Evolutionary conservation across 2,113 vertebrate species (phyloP).

Genomic region (Cepphus grylle): DNA sequence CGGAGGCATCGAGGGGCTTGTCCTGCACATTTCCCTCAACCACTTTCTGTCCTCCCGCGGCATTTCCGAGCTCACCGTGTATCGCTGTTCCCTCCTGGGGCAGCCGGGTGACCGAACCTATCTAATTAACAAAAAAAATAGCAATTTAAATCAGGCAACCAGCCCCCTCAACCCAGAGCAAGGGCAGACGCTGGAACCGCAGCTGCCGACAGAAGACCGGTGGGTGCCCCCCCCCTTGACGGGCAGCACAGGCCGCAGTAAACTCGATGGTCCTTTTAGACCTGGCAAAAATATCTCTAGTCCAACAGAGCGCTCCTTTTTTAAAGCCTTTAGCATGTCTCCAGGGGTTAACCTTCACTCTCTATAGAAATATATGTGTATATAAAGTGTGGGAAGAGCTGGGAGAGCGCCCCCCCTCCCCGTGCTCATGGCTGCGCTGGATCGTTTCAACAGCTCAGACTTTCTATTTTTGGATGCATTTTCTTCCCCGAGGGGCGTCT

Average conservation of each 20-base stretch:
- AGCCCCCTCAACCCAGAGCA: neutral
- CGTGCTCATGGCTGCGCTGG: neutral
- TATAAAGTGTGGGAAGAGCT: neutral
- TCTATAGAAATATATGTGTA: neutral
- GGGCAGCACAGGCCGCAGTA: neutral
- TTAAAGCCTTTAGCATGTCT: neutral
- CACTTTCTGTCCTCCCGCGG: rapidly evolving
- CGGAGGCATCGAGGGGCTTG: neutral
- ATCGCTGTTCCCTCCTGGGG: too few species aligned
- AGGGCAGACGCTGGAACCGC: neutral
- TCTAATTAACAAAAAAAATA: neutral
- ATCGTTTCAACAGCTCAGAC: neutral
- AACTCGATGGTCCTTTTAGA: neutral
- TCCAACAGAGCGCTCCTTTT: neutral
- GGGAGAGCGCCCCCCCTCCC: neutral
- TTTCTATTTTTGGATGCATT: neutral
- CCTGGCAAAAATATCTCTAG: neutral
- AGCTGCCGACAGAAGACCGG: neutral
- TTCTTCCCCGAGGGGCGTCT: neutral
- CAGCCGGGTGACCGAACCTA: neutral
- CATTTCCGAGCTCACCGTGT: neutral
- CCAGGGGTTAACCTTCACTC: neutral
- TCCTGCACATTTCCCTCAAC: neutral
- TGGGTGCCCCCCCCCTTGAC: neutral
- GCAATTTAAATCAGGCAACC: rapidly evolving